These are phyloP conservation scores for Orchesella cincta DNA, from an alignment of 1,140 invertebrate species.

Conservation along the genomic window DNA sequence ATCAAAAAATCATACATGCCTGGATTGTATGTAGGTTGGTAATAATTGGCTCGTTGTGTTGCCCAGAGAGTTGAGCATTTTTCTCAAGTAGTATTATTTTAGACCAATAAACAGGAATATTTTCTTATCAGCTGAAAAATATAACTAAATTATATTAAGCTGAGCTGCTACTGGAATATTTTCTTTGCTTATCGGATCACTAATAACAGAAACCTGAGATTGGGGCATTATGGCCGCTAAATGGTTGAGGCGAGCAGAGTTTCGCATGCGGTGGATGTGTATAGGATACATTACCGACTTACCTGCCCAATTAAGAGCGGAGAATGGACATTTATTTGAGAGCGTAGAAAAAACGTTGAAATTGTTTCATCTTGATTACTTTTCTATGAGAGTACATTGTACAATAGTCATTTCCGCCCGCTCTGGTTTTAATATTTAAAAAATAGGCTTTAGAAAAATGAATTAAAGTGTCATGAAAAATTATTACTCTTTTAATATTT, in stretches of 20 bases:
- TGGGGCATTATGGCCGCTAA: neutral
- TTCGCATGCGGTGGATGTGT: neutral
- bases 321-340: neutral
- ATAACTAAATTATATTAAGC: neutral
- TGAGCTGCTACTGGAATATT: neutral
- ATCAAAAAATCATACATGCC: neutral
- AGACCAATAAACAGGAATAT: neutral
- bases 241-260: neutral
- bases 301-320: neutral
- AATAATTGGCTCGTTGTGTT: no score
- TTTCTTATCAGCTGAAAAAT: slow-evolving; percentile 14
- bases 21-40: neutral
- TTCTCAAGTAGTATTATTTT: neutral
- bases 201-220: no score
- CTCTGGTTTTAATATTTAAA: slow-evolving; percentile 1
- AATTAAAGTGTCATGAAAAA: slow-evolving; percentile 25
- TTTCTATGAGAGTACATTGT: neutral
- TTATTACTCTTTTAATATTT: slow-evolving; percentile 16
- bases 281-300: neutral
- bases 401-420: neutral
- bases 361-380: neutral
- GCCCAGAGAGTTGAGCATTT: neutral
- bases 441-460: slow-evolving; percentile 1
- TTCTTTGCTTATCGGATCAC: neutral
- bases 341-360: neutral